Evolutionary conservation across 2,888 invertebrate genomes (phyloP).

Genomic region (Eupeodes latifasciatus): DNA sequence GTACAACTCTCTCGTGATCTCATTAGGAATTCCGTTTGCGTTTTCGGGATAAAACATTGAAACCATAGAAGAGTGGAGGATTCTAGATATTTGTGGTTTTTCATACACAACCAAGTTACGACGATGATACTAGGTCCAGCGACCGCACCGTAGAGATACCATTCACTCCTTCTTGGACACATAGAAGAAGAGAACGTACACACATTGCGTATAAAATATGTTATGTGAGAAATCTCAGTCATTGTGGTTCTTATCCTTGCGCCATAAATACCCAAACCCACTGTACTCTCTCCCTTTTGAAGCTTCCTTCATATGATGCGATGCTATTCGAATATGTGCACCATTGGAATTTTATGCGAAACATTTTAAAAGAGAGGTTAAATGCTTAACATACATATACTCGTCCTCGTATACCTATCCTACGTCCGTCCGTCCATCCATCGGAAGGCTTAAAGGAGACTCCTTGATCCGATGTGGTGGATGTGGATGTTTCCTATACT

Average conservation of each 20-base stretch:
- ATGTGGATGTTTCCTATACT: slow-evolving; percentile 58
- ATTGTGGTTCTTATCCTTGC: slow-evolving; percentile 63
- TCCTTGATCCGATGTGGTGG: slow-evolving; percentile 30
- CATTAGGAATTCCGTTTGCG: slow-evolving; percentile 73
- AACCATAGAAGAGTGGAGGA: slow-evolving; percentile 33
- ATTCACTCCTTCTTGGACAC: slow-evolving; percentile 7
- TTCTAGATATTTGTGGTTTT: slow-evolving; percentile 62
- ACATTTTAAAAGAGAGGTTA: slow-evolving; percentile 37
- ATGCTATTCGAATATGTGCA: slow-evolving; percentile 15
- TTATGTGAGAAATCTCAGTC: slow-evolving; percentile 64
- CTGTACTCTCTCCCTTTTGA: too few species aligned
- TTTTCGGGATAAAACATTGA: slow-evolving; percentile 66
- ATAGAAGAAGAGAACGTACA: background rate
- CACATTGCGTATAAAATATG: slow-evolving; percentile 29
- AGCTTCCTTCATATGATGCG: background rate
- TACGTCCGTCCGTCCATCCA: too few species aligned
- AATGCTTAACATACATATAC: slow-evolving; percentile 57
- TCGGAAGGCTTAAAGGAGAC: slow-evolving; percentile 5
- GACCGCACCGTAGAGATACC: background rate
- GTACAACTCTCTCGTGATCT: slow-evolving; percentile 43
- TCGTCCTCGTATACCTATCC: background rate
- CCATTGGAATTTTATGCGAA: slow-evolving; percentile 43
- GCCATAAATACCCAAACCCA: background rate
- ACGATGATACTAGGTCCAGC: slow-evolving; percentile 9
- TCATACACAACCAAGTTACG: background rate